phyloP scores from a whole-genome alignment of 2,888 invertebrate species.

The Deroplatys truncata region DNA sequence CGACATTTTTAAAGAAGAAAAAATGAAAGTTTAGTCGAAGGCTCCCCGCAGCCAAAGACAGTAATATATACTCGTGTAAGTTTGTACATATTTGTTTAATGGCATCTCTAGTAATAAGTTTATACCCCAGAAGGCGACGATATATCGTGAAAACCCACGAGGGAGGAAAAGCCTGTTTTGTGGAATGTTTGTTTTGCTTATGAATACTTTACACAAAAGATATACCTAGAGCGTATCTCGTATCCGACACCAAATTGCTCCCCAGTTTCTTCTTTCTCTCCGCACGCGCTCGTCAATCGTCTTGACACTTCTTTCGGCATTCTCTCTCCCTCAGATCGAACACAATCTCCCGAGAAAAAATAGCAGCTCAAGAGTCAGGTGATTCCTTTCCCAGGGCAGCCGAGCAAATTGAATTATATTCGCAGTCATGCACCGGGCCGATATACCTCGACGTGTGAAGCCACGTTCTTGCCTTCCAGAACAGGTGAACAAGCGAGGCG shows the following conservation, averaged over 20 bases:
- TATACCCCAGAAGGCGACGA: too few species aligned
- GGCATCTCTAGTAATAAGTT: too few species aligned
- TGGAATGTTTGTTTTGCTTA: neutral
- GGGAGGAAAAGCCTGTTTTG: too few species aligned
- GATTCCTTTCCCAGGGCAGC: conserved; percentile 22
- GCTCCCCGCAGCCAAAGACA: too few species aligned
- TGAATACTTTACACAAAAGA: neutral
- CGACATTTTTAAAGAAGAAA: too few species aligned
- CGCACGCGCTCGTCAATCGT: neutral
- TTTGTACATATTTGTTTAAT: too few species aligned
- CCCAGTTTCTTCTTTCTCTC: neutral
- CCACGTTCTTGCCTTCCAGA: too few species aligned
- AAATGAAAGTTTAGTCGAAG: too few species aligned
- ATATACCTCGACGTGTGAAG: neutral
- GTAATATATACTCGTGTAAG: too few species aligned
- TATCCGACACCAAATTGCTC: neutral
- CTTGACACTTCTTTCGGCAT: conserved; percentile 4
- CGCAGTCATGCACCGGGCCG: conserved; percentile 11
- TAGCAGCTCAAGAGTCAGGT: conserved; percentile 11
- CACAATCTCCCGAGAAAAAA: neutral
- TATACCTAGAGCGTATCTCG: neutral
- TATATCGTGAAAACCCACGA: too few species aligned
- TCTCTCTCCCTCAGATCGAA: conserved; percentile 4
- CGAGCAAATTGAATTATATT: conserved; percentile 25
- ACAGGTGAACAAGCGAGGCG: too few species aligned